Percentiles rank a stretch among this genome's conserved stretches.
Conservation (phyloP, 2,888 invertebrate species). For the Sarcophaga subvicina region DNA sequence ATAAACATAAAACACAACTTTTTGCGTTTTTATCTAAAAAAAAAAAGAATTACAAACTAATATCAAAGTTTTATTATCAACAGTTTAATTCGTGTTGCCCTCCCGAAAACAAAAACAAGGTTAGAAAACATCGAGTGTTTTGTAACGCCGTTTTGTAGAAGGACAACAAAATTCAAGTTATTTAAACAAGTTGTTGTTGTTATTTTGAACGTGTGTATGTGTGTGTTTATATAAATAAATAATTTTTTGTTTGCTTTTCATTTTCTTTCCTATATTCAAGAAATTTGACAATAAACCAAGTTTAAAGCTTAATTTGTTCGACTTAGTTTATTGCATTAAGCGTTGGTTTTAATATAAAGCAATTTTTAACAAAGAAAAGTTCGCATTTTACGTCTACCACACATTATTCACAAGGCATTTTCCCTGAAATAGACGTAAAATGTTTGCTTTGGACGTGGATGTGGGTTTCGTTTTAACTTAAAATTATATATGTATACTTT, state of each 20-base stretch:
- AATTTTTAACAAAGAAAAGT: constrained; percentile 19
- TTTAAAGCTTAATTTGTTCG: constrained; percentile 33
- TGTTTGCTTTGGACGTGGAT: constrained; percentile 34
- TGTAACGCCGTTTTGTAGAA: background rate
- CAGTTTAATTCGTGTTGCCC: constrained; percentile 77
- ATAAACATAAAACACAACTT: background rate
- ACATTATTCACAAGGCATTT: constrained; percentile 19
- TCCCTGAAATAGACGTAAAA: background rate
- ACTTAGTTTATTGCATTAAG: constrained; percentile 44
- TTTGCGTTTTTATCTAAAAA: constrained; percentile 1
- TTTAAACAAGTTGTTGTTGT: constrained; percentile 31
- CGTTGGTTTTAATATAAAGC: constrained; percentile 50
- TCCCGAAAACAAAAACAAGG: background rate
- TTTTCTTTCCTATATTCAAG: background rate
- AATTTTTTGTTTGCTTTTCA: constrained; percentile 49
- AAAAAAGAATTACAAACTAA: constrained; percentile 76
- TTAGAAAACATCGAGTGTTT: background rate
- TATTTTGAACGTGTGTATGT: constrained; percentile 37
- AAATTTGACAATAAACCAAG: constrained; percentile 36
- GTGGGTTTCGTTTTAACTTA: constrained; percentile 42
- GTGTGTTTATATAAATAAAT: constrained; percentile 6
- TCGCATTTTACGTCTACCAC: constrained; percentile 34
- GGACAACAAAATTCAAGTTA: constrained; percentile 63
- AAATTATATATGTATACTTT: constrained; percentile 31
- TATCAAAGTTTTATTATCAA: constrained; percentile 80